phyloP scores from a whole-genome alignment of 2,797 vertebrate genomes.

The Poliocrania exsul region DNA sequence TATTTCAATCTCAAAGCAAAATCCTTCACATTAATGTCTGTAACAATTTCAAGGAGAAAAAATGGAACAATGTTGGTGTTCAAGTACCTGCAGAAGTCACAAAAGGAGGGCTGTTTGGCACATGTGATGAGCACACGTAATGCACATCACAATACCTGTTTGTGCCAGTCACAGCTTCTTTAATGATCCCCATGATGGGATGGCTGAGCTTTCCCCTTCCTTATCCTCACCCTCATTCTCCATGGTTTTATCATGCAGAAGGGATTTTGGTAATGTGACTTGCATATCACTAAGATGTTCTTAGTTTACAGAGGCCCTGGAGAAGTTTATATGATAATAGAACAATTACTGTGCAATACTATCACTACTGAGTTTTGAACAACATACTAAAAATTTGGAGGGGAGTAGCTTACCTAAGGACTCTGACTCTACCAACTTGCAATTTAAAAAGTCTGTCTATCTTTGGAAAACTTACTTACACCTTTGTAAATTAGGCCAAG shows the following conservation, averaged over 20 bases:
- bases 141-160: background rate
- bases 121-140: background rate
- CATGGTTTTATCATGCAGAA: background rate
- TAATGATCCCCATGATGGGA: background rate
- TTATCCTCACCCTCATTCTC: background rate
- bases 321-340: background rate
- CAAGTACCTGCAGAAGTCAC: background rate
- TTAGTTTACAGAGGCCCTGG: background rate
- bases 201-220: background rate
- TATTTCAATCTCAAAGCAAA: background rate
- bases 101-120: background rate
- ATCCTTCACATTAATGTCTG: background rate
- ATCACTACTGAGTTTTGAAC: background rate
- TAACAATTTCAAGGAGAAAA: background rate
- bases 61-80: background rate
- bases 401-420: background rate
- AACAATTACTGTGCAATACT: background rate
- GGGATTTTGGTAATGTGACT: background rate
- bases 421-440: background rate
- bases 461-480: background rate
- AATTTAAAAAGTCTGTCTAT: background rate
- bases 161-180: background rate
- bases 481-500: background rate
- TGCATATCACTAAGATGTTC: background rate
- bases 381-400: background rate